Evolutionary conservation across 2,888 invertebrate species (phyloP).

Genomic region (Hyposoter didymator): DNA sequence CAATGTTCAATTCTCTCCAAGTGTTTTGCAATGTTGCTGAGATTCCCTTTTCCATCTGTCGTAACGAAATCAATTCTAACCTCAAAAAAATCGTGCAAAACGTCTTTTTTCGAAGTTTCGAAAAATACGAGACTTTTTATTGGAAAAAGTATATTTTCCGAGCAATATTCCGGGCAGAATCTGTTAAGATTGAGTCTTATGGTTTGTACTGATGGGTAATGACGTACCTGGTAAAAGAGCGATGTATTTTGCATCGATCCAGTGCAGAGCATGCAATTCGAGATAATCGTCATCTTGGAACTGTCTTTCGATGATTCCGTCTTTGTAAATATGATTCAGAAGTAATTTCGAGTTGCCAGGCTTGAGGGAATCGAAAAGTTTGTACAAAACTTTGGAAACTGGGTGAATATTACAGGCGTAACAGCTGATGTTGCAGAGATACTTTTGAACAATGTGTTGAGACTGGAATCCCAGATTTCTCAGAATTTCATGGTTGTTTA

Average conservation of each 20-base stretch:
- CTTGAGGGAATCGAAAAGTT: slow-evolving; percentile 72
- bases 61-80: neutral
- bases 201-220: neutral
- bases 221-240: slow-evolving; percentile 69
- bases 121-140: too few species aligned
- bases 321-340: slow-evolving; percentile 59
- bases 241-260: slow-evolving; percentile 72
- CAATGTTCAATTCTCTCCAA: slow-evolving; percentile 66
- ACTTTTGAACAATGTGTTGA: slow-evolving; percentile 24
- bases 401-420: slow-evolving; percentile 65
- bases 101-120: neutral
- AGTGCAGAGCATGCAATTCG: slow-evolving; percentile 75
- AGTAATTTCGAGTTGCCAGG: slow-evolving; percentile 39
- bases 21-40: slow-evolving; percentile 69
- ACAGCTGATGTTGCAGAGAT: slow-evolving; percentile 43
- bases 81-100: neutral
- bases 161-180: too few species aligned
- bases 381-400: slow-evolving; percentile 73
- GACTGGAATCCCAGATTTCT: slow-evolving; percentile 80
- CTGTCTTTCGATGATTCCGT: slow-evolving; percentile 44
- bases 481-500: slow-evolving; percentile 83
- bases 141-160: too few species aligned
- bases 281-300: slow-evolving; percentile 63
- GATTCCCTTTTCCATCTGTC: slow-evolving; percentile 60
- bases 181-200: neutral